Conservation (phyloP, 2,797 vertebrate genomes). For the Muscicapa comitata region DNA sequence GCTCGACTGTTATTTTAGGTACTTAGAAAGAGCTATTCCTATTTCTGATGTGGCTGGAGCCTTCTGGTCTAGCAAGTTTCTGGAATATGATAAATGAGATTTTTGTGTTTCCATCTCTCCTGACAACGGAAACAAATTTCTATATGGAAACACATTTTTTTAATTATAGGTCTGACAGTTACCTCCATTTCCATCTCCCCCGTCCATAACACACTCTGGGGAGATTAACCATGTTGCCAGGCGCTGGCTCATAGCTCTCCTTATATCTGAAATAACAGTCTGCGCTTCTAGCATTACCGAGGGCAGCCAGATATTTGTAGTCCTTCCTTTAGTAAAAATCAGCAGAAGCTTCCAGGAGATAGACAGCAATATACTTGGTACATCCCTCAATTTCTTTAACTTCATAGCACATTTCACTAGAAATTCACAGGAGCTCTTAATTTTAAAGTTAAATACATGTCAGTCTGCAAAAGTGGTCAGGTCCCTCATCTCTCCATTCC, state of each 20-base stretch:
- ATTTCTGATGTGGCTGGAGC: background rate
- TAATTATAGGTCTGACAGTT: constrained; percentile 45
- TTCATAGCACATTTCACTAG: background rate
- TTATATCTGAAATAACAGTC: constrained; percentile 40
- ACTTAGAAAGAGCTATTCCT: background rate
- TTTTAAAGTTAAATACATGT: background rate
- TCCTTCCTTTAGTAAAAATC: background rate
- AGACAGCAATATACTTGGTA: background rate
- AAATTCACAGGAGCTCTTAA: background rate
- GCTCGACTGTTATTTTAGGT: background rate
- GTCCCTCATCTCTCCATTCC: background rate
- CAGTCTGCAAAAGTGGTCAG: background rate
- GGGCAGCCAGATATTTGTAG: background rate
- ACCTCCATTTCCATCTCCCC: background rate
- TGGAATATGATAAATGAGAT: constrained; percentile 15
- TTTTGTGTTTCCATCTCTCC: constrained; percentile 29
- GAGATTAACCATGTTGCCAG: constrained; percentile 30
- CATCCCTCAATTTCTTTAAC: background rate
- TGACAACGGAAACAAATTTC: background rate
- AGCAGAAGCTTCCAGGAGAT: constrained; percentile 14
- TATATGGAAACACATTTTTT: constrained; percentile 3
- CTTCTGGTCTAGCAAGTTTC: background rate
- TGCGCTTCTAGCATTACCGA: background rate
- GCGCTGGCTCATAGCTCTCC: background rate
- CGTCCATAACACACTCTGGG: background rate